These are phyloP conservation scores for Erynnis tages DNA, from an alignment of 2,888 invertebrate species.

Conservation along the genomic window DNA sequence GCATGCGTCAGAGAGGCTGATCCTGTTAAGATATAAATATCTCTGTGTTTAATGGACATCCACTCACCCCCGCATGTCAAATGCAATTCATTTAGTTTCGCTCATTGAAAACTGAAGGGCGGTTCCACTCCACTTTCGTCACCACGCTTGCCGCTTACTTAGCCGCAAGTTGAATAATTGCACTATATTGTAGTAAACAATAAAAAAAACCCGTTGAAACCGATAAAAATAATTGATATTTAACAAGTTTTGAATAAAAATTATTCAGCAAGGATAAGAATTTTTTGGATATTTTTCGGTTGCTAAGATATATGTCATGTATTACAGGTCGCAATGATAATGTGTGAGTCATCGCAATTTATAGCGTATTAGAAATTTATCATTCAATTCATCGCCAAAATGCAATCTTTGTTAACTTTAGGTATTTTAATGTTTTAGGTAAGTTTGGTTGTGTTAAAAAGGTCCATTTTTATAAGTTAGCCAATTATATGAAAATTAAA, in stretches of 20 bases:
- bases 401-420: background rate
- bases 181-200: too few species aligned
- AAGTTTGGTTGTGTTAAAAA: too few species aligned
- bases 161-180: too few species aligned
- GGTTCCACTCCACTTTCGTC: slow-evolving; percentile 35
- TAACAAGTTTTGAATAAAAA: too few species aligned
- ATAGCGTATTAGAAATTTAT: background rate
- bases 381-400: background rate
- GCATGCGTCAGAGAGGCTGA: slow-evolving; percentile 42
- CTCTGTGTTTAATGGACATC: slow-evolving; percentile 34
- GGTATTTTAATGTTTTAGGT: background rate
- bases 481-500: too few species aligned
- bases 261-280: too few species aligned
- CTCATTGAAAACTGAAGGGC: slow-evolving; percentile 31
- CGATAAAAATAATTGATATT: background rate
- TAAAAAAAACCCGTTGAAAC: too few species aligned
- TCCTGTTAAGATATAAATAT: slow-evolving; percentile 43
- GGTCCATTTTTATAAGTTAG: too few species aligned
- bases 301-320: background rate
- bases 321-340: background rate
- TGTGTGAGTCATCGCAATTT: slow-evolving; percentile 13
- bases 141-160: slow-evolving; percentile 35
- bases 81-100: slow-evolving; percentile 4
- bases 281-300: background rate
- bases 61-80: slow-evolving; percentile 7